Base-by-base conservation (phyloP, 2,888 invertebrate species). In the Sinohyriopsis cumingii region DNA sequence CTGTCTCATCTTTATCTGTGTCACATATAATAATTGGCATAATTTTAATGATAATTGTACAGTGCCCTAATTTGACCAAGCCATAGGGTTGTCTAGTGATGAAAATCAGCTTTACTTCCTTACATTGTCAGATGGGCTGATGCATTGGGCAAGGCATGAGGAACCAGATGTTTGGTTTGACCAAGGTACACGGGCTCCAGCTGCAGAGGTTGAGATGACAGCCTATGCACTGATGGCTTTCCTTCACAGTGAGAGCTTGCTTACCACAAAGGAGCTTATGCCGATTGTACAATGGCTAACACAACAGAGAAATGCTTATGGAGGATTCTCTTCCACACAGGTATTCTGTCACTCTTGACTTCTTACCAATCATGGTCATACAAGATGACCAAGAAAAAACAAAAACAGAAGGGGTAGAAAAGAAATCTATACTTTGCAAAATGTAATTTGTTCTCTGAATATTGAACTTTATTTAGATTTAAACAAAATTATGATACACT, bases 121-220 rank as follows among this genome's bases (percentile, higher is more conserved):
- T 45, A 24, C 59, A 12, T 45, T 71, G 65, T 45, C 68, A 78
- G 91, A 88, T 4, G 94, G 94, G 67, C 92, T 93, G 82, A 94
- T 94, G 84, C 96, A 95, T 94, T 97, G 97, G 97, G 93, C 93
- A 61, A 94, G 94, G 69, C 85, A 76, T 72, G 59, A 67, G 15
- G 59, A 70, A 77, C 73, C 56, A 65, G 65, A 56, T 72, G 79
- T 55, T 63, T 71, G 61, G 68, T 71, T 74, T 67, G 78, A 70
- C 63, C 83, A 76, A 72, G 84, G 81, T 20, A 45, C 45, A 90
- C 90, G 93, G 72, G 94, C 95, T 0, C 93, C 93, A 72, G 94
- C 95, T 0, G 93, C 94, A 0, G 94, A 95, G 80, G 93, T 98
- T 15, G 95, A 96, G 89, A 95, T 96, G 80, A 97, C 98, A 0